Evolutionary conservation across 2,113 vertebrate genomes (phyloP).

Genomic region (Phalacrocorax pelagicus): DNA sequence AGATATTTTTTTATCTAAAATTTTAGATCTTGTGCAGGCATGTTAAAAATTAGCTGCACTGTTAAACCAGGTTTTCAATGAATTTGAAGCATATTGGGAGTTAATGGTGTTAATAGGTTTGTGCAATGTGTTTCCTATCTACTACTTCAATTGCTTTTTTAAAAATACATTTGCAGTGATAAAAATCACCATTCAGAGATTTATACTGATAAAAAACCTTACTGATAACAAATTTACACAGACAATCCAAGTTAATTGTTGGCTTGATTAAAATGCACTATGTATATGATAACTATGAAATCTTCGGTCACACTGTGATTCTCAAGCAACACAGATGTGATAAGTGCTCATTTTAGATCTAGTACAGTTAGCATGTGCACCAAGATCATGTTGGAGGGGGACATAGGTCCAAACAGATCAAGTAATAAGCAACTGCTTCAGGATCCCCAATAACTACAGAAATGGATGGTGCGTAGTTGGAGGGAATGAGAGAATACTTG

Average conservation of each 20-base stretch:
- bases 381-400: neutral
- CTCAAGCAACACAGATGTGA: neutral
- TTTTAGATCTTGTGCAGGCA: neutral
- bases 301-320: neutral
- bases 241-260: constrained; percentile 19
- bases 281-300: neutral
- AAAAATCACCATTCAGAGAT: constrained; percentile 30
- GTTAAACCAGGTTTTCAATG: neutral
- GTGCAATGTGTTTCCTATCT: neutral
- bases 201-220: neutral
- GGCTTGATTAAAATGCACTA: constrained; percentile 17
- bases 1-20: neutral
- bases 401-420: neutral
- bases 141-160: neutral
- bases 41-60: neutral
- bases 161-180: neutral
- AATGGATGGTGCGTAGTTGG: neutral
- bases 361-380: neutral
- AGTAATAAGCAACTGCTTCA: neutral
- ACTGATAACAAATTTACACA: neutral
- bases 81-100: neutral
- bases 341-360: constrained; percentile 8
- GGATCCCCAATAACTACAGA: neutral
- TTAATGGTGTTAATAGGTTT: neutral
- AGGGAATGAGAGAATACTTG: neutral